Conservation (phyloP, 2,888 invertebrate genomes). For the Nezara viridula region DNA sequence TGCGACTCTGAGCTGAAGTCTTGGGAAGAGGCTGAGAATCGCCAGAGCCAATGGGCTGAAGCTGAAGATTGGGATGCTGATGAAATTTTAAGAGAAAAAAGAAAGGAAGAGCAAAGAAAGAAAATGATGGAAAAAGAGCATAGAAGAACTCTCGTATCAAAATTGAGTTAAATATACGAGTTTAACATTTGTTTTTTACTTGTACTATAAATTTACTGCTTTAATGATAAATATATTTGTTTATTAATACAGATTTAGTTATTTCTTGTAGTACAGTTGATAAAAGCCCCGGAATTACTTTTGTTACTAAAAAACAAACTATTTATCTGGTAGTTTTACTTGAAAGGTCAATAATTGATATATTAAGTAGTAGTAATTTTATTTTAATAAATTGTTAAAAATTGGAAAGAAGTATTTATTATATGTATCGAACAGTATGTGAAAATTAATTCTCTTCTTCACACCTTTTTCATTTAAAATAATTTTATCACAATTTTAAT, state of each 20-base stretch:
- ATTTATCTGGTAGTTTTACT: neutral
- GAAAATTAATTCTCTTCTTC: too few relatives aligned
- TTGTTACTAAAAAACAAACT: neutral
- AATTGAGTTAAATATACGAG: conserved; percentile 50
- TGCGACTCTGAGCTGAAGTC: conserved; percentile 70
- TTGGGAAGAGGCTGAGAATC: conserved; percentile 72
- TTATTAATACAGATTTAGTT: neutral
- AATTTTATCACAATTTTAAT: too few relatives aligned
- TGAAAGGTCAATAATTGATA: too few relatives aligned
- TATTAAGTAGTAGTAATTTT: too few relatives aligned
- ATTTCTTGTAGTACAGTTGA: neutral
- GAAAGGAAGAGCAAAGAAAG: conserved; percentile 66
- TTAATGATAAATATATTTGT: conserved; percentile 42
- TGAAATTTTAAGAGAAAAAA: conserved; percentile 64
- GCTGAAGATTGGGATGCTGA: conserved; percentile 64
- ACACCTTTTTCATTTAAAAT: too few relatives aligned
- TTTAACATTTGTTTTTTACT: conserved; percentile 32
- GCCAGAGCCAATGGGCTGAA: conserved; percentile 71
- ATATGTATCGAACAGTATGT: too few relatives aligned
- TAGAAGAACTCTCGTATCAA: conserved; percentile 56
- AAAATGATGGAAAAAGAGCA: conserved; percentile 58
- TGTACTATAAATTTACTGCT: neutral
- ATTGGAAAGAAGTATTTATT: too few relatives aligned
- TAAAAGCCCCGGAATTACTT: neutral
- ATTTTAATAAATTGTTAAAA: too few relatives aligned